Evolutionary conservation across 2,888 invertebrate genomes (phyloP).

Genomic region (Volucella bombylans): DNA sequence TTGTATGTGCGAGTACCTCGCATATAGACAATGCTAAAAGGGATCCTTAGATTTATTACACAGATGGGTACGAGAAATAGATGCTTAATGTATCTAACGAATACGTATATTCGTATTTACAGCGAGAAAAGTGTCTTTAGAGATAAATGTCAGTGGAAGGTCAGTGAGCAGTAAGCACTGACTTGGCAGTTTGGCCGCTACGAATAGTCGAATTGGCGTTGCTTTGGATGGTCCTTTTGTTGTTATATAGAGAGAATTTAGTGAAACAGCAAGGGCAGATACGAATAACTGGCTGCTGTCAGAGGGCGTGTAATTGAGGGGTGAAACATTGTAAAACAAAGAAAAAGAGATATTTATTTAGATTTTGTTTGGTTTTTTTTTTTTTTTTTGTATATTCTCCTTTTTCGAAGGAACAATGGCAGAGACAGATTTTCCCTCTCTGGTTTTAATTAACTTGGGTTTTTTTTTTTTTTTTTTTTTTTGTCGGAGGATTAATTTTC

Average conservation of each 20-base stretch:
- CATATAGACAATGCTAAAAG: constrained; percentile 14
- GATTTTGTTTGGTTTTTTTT: constrained; percentile 48
- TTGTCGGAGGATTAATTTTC: constrained; percentile 42
- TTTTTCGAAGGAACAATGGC: constrained; percentile 51
- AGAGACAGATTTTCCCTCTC: constrained; percentile 70
- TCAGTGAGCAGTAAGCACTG: constrained; percentile 51
- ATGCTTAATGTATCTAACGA: constrained; percentile 58
- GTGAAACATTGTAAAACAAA: constrained; percentile 53
- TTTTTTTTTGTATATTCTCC: no score
- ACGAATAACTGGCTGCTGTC: constrained; percentile 9
- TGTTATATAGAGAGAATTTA: constrained; percentile 6
- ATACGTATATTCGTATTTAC: constrained; percentile 39
- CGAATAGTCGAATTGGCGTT: neutral
- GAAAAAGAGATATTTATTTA: constrained; percentile 63
- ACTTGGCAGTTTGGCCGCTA: neutral
- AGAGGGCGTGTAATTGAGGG: constrained; percentile 34
- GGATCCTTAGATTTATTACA: constrained; percentile 64
- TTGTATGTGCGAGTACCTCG: constrained; percentile 8
- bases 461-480: constrained; percentile 49
- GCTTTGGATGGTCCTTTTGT: neutral
- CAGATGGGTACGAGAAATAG: constrained; percentile 52
- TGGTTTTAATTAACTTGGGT: constrained; percentile 69
- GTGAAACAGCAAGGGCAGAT: constrained; percentile 3
- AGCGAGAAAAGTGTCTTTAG: constrained; percentile 56
- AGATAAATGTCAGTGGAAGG: constrained; percentile 70